phyloP scores from a whole-genome alignment of 1,140 invertebrate species.

The Micrasema minimum region DNA sequence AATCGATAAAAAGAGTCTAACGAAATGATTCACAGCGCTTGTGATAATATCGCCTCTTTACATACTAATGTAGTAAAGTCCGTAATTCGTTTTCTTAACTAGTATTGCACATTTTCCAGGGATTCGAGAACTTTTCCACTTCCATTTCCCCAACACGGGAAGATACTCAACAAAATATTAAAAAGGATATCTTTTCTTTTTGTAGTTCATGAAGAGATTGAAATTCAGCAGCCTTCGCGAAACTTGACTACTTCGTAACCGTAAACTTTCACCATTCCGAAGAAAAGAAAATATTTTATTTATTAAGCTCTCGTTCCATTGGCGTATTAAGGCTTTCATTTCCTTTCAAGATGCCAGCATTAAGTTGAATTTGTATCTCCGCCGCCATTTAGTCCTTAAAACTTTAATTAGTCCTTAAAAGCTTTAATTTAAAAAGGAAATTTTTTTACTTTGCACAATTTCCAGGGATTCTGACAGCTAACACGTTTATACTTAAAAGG shows the following conservation, averaged over 20 bases:
- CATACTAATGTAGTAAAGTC: not conserved
- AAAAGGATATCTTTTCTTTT: conserved; percentile 26
- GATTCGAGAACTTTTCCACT: conserved; percentile 13
- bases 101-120: conserved; percentile 4
- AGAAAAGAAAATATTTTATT: conserved; percentile 24
- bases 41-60: no score
- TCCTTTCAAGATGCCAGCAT: conserved; percentile 1
- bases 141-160: conserved; percentile 19
- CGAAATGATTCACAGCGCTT: no score
- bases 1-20: no score
- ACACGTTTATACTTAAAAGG: no score
- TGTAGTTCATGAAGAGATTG: conserved; percentile 22
- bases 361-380: no score
- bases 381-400: no score
- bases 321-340: conserved; percentile 1
- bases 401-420: not conserved
- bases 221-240: conserved; percentile 1
- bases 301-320: conserved; percentile 18
- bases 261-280: conserved; percentile 4
- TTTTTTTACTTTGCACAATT: no score
- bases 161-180: conserved; percentile 33
- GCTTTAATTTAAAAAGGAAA: not conserved
- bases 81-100: conserved; percentile 10
- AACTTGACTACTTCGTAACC: not conserved
- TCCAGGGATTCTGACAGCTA: no score